A percentile compares a stretch with the other conserved stretches of the same genome.
These are phyloP conservation scores for Neotoxoptera formosana DNA, from an alignment of 1,140 invertebrate genomes.

Conservation along the genomic window DNA sequence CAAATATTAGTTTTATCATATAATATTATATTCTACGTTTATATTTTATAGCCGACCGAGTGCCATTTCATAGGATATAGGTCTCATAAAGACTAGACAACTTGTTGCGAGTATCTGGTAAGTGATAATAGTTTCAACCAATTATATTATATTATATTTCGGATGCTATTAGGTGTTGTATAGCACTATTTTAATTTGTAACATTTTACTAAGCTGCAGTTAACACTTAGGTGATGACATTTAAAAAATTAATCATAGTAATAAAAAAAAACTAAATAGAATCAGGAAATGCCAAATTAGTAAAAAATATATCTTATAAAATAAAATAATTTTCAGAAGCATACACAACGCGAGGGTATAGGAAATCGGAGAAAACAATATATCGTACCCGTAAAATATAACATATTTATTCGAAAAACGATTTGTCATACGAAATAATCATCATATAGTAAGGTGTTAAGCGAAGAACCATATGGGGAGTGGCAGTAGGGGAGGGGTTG, in stretches of 20 bases:
- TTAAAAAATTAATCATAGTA: no score
- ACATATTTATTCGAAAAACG: not conserved
- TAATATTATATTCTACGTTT: not conserved
- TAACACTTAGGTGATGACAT: no score
- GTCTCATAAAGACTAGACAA: not conserved
- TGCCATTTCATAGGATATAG: not conserved
- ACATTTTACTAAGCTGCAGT: no score
- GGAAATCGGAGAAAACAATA: not conserved
- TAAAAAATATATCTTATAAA: not conserved
- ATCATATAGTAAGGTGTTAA: not conserved
- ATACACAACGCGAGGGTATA: not conserved
- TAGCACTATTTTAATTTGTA: no score
- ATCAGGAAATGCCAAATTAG: not conserved
- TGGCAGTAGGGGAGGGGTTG: not conserved
- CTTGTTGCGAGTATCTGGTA: not conserved
- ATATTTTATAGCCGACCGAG: not conserved
- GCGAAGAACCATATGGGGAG: not conserved
- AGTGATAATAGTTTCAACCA: not conserved
- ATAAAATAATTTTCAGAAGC: not conserved
- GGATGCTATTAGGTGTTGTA: not conserved
- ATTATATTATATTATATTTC: not conserved
- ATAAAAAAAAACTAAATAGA: no score
- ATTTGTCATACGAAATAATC: not conserved
- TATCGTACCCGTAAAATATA: no score
- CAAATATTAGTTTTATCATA: not conserved